Percentiles rank a stretch among this genome's conserved stretches.
Evolutionary conservation across 1,140 invertebrate genomes (phyloP).

Genomic region (Brachionus rubens): DNA sequence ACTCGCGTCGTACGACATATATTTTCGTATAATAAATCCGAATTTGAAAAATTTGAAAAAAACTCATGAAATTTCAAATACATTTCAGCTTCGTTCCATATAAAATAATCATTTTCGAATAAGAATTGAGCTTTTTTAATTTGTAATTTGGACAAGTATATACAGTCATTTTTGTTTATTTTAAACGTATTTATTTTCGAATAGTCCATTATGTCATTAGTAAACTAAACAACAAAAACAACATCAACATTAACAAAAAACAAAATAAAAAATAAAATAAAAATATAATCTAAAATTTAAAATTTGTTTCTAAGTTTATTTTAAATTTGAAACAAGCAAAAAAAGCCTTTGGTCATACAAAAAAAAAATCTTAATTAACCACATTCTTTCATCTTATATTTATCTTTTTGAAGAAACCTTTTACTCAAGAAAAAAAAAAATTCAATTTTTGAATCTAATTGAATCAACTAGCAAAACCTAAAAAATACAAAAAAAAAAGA

Average conservation of each 20-base stretch:
- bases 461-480: no score
- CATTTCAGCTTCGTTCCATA: conserved; percentile 46
- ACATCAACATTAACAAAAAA: background rate
- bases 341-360: no score
- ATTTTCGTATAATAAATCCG: conserved; percentile 5
- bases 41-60: background rate
- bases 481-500: no score
- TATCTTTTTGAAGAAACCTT: no score
- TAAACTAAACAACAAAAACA: background rate
- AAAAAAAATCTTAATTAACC: no score
- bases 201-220: background rate
- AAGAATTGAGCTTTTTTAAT: conserved; percentile 41
- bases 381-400: no score
- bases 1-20: background rate
- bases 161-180: conserved; percentile 37
- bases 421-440: no score
- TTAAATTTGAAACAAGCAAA: no score
- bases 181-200: conserved; percentile 23
- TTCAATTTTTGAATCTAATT: no score
- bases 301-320: no score
- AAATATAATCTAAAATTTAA: no score
- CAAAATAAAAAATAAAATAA: background rate
- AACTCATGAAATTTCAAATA: conserved; percentile 36
- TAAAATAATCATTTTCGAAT: conserved; percentile 46
- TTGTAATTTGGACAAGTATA: conserved; percentile 12